Conservation (phyloP, 2,888 invertebrate species). For the Caenorhabditis doughertyi region DNA sequence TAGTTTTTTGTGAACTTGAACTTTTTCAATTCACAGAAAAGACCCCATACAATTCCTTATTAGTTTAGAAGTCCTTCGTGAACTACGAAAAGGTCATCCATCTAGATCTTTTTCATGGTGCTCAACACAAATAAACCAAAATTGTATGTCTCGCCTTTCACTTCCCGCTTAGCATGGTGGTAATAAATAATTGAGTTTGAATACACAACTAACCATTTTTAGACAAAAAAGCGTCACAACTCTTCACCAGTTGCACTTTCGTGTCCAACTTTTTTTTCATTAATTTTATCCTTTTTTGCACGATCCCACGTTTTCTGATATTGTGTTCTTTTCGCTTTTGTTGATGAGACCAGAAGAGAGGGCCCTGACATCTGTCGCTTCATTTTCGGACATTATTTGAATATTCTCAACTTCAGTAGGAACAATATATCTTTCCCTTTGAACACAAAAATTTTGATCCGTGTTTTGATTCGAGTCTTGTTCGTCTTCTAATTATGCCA, state of each 20-base stretch:
- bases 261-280: not conserved
- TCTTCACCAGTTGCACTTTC: not conserved
- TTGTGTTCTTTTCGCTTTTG: not conserved
- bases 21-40: no score
- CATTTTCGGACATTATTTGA: no score
- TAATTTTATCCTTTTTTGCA: slow-evolving; percentile 8
- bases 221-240: not conserved
- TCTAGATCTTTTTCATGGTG: not conserved
- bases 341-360: no score
- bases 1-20: no score
- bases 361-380: no score
- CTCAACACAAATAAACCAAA: not conserved
- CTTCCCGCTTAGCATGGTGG: slow-evolving; percentile 11
- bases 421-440: not conserved
- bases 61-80: no score
- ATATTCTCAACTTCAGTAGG: not conserved
- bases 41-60: no score
- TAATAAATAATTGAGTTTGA: slow-evolving; percentile 26
- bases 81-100: no score
- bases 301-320: not conserved
- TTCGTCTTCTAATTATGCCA: not conserved
- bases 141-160: slow-evolving; percentile 24
- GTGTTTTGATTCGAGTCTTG: not conserved
- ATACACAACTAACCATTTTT: slow-evolving; percentile 2
- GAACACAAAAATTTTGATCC: not conserved